Percentiles rank a stretch among this genome's conserved stretches.
Evolutionary conservation across 2,888 invertebrate species (phyloP).

Genomic region (Ormyrus thymus): DNA sequence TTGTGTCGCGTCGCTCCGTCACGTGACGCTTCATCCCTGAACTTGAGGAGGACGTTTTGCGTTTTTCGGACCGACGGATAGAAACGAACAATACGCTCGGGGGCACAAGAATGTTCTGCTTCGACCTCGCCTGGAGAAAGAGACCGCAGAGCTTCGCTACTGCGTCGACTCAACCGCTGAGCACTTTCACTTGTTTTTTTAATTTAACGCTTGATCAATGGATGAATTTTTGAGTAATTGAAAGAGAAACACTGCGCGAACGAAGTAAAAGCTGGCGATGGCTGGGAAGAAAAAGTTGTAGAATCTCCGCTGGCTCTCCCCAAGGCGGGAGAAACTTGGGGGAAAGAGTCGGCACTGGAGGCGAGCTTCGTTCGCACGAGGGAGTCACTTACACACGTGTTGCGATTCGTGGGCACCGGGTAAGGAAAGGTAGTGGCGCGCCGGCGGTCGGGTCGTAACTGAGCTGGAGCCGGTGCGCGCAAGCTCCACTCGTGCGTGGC

Average conservation of each 20-base stretch:
- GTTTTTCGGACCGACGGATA: neutral
- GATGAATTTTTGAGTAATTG: no score
- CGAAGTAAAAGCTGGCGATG: no score
- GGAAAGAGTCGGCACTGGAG: neutral
- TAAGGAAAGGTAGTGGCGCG: conserved; percentile 48
- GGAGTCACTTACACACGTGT: neutral
- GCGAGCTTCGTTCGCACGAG: neutral
- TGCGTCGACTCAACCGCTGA: no score
- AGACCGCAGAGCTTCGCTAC: conserved; percentile 6
- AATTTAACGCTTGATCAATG: no score
- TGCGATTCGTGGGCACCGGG: conserved; percentile 55
- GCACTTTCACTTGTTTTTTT: no score
- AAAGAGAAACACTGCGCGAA: no score
- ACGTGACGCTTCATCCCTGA: neutral
- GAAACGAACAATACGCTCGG: no score
- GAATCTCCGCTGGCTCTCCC: no score
- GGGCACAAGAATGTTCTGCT: neutral
- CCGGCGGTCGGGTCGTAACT: conserved; percentile 71
- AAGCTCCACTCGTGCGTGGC: neutral
- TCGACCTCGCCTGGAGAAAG: neutral
- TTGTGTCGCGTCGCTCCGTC: neutral
- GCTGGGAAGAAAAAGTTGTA: no score
- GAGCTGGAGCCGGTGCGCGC: conserved; percentile 54
- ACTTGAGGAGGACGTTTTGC: neutral
- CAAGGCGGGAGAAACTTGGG: no score